A percentile compares a stretch with the other conserved stretches of the same genome.
These are phyloP conservation scores for Sturnus vulgaris DNA, from an alignment of 2,113 vertebrate species.

Conservation along the genomic window DNA sequence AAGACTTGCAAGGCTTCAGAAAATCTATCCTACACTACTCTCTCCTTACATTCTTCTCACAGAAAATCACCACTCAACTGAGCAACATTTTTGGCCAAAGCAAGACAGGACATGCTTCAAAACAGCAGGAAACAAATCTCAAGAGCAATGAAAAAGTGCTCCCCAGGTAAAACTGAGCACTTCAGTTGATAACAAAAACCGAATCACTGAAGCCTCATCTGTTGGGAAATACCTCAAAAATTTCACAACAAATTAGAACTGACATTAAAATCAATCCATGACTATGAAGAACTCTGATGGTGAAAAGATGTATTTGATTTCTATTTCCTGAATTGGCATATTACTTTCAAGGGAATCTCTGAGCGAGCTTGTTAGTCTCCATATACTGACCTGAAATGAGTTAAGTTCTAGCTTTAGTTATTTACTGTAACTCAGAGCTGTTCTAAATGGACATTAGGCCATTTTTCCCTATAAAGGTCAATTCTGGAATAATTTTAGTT, in stretches of 20 bases:
- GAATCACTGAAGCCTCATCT: background rate
- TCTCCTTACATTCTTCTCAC: background rate
- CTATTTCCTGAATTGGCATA: background rate
- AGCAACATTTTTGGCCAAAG: background rate
- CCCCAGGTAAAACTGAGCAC: background rate
- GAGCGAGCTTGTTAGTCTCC: background rate
- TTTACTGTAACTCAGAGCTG: background rate
- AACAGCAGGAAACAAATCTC: background rate
- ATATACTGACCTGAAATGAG: background rate
- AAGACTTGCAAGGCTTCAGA: background rate
- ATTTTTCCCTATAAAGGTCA: background rate
- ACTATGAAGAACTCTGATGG: background rate
- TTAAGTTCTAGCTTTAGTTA: background rate
- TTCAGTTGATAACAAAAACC: background rate
- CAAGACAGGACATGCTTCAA: background rate
- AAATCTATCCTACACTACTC: background rate
- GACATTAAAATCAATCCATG: conserved; percentile 39
- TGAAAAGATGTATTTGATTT: background rate
- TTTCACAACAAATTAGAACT: background rate
- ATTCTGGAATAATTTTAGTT: background rate
- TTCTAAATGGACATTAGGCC: background rate
- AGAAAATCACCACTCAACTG: background rate
- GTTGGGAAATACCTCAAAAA: conserved; percentile 36
- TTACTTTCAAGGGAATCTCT: background rate
- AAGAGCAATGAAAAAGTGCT: background rate